Evolutionary conservation across 1,140 invertebrate species (phyloP).

Genomic region (Drosophila fuyamai): DNA sequence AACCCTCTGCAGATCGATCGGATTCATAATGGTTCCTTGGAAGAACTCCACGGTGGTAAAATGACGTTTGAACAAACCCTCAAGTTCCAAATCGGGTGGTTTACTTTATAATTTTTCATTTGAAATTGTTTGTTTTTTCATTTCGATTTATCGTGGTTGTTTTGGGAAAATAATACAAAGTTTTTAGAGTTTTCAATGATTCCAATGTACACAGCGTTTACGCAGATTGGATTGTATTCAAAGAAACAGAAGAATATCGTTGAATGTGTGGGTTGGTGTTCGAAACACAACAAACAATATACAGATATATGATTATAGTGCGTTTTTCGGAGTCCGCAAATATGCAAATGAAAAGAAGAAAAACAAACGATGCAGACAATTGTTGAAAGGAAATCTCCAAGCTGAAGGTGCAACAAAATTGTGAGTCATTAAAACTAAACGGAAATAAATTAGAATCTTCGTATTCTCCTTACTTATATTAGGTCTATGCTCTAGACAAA

Average conservation of each 20-base stretch:
- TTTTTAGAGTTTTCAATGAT: constrained; percentile 69
- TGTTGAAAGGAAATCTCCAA: constrained; percentile 49
- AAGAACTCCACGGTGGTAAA: constrained; percentile 99
- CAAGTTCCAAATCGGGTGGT: constrained; percentile 98
- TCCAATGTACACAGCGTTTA: constrained; percentile 69
- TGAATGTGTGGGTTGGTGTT: constrained; percentile 38
- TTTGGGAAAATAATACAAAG: constrained; percentile 73
- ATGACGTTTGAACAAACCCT: constrained; percentile 99
- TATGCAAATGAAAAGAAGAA: constrained; percentile 66
- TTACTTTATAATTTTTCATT: constrained; percentile 87
- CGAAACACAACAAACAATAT: constrained; percentile 62
- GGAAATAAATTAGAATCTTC: constrained; percentile 20
- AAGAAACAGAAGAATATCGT: constrained; percentile 56
- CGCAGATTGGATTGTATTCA: constrained; percentile 59
- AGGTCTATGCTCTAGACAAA: constrained; percentile 30
- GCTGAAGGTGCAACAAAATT: constrained; percentile 37
- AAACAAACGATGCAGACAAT: constrained; percentile 49
- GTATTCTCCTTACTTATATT: constrained; percentile 37
- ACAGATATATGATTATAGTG: constrained; percentile 57
- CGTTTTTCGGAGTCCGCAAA: constrained; percentile 51
- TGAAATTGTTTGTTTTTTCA: constrained; percentile 32
- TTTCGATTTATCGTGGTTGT: constrained; percentile 39
- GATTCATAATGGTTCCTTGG: constrained; percentile 99
- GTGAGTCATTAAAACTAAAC: constrained; percentile 41
- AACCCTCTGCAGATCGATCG: constrained; percentile 99